Evolutionary conservation across 2,888 invertebrate genomes (phyloP), one percentile per base, ranked within the genome.

Genomic region (Apantesis nais): DNA sequence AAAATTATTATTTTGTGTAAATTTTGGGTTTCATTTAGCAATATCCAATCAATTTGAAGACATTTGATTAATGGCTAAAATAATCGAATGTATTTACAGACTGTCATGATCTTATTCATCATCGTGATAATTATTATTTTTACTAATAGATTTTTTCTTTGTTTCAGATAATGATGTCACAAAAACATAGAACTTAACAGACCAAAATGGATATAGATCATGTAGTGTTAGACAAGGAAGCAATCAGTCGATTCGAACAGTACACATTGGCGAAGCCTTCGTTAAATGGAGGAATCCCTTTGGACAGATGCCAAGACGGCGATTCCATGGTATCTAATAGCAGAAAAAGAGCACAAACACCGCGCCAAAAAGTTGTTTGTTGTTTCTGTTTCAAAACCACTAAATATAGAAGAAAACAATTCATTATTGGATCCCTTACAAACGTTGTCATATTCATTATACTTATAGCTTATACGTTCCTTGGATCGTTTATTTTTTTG

Each of bases 361-460:
- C 94, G 72, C 90, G 93, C 78, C 94, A 95, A 86, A 95, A 95
- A 92, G 92, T 94, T 83, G 89, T 95, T 85, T 95, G 95, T 84
- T 95, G 95, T 84, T 94, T 95, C 91, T 95, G 95, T 88, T 94
- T 95, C 86, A 95, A 95, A 91, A 95, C 95, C 81, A 95, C 95
- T 48, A 95, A 95, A 88, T 94, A 91, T 81, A 90, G 93, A 86
- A 90, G 92, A 92, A 95, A 92, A 91, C 96, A 96, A 82, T 97
- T 97, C 86, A 93, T 97, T 83, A 96, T 97, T 70, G 97, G 97
- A 22, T 96, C 97, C 76, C 95, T 97, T 81, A 97, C 98, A 76
- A 98, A 98, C 90, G 94, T 98, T 82, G 97, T 97, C 80, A 98
- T 98, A 90, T 98, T 98, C 92, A 96, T 97, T 69, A 95, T 98